These are phyloP conservation scores for Leptonema lineaticorne DNA, from an alignment of 1,140 invertebrate genomes.

Conservation along the genomic window DNA sequence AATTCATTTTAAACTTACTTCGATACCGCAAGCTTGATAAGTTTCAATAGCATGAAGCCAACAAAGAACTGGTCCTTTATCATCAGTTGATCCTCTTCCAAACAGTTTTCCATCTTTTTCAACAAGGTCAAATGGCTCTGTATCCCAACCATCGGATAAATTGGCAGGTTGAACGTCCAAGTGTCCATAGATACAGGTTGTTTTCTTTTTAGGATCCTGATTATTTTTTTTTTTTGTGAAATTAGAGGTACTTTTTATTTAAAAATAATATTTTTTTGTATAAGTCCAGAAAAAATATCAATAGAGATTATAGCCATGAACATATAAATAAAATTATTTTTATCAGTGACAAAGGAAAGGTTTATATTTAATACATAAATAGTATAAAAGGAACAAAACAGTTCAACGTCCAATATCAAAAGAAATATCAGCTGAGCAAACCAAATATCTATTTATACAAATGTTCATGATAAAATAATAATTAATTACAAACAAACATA, in stretches of 20 bases:
- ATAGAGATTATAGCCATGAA: no score
- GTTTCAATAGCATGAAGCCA: slow-evolving; percentile 95
- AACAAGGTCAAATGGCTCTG: slow-evolving; percentile 89
- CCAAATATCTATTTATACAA: not conserved
- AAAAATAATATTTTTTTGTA: no score
- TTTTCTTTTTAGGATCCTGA: slow-evolving; percentile 82
- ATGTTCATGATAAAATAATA: no score
- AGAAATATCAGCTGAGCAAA: not conserved
- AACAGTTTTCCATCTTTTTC: slow-evolving; percentile 90
- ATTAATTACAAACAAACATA: no score
- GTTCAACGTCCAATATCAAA: not conserved
- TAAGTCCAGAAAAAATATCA: no score
- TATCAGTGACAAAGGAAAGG: no score
- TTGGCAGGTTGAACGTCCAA: slow-evolving; percentile 96
- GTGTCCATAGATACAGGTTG: slow-evolving; percentile 94
- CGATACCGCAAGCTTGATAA: slow-evolving; percentile 70
- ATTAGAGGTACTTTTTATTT: no score
- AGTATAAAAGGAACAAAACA: no score
- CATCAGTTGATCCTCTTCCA: slow-evolving; percentile 91
- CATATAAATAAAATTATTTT: no score
- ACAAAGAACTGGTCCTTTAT: slow-evolving; percentile 89
- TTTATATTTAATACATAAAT: no score
- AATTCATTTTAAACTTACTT: slow-evolving; percentile 43
- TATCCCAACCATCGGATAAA: slow-evolving; percentile 91
- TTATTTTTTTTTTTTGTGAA: no score